phyloP scores from a whole-genome alignment of 2,797 vertebrate genomes.

The Thaleichthys pacificus region DNA sequence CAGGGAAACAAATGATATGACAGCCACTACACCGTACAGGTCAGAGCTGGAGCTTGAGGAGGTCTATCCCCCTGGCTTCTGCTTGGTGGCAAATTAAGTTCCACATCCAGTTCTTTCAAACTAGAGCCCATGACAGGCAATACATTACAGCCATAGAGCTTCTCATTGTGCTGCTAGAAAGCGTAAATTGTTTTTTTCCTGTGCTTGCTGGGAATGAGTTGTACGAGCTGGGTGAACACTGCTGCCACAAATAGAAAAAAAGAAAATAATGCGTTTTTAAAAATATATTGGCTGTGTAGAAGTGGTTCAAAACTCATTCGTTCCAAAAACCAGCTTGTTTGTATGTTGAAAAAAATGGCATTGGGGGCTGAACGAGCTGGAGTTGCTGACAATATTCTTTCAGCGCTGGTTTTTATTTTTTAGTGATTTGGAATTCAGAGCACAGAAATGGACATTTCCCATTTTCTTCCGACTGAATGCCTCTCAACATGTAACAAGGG shows the following conservation, averaged over 20 bases:
- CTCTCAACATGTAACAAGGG: slow-evolving; percentile 78
- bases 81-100: neutral
- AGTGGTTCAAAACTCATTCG: slow-evolving; percentile 48
- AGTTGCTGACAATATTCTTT: slow-evolving; percentile 68
- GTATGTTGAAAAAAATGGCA: slow-evolving; percentile 39
- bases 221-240: neutral
- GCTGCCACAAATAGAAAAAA: neutral
- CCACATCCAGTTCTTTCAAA: neutral
- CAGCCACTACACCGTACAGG: neutral
- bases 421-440: slow-evolving; percentile 75
- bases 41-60: neutral
- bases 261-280: slow-evolving; percentile 21
- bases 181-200: neutral
- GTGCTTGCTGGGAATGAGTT: neutral
- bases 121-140: neutral
- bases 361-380: slow-evolving; percentile 39
- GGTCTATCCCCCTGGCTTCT: too few species aligned
- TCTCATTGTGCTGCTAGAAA: neutral
- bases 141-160: neutral
- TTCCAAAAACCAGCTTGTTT: slow-evolving; percentile 60
- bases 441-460: slow-evolving; percentile 71
- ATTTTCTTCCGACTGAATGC: slow-evolving; percentile 74
- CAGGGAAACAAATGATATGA: neutral
- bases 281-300: slow-evolving; percentile 19
- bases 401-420: slow-evolving; percentile 70